A percentile compares a stretch with the other conserved stretches of the same genome.
These are phyloP conservation scores for Petaurus breviceps DNA, from an alignment of 2,113 vertebrate species.

Conservation along the genomic window DNA sequence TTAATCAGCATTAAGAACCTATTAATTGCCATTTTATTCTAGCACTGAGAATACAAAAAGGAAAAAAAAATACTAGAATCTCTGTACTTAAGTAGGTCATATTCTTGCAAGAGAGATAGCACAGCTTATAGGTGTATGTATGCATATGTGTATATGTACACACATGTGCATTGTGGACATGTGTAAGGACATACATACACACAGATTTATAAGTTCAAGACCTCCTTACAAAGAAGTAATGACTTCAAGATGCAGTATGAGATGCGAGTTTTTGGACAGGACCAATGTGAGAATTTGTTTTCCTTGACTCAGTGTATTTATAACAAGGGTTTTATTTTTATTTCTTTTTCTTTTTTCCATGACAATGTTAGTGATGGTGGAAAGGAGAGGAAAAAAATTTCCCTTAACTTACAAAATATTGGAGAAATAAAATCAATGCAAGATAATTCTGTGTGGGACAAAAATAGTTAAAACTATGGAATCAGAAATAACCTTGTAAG, in stretches of 20 bases:
- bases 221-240: background rate
- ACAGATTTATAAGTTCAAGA: background rate
- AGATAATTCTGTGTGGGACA: background rate
- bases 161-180: too few relatives aligned
- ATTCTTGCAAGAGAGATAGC: background rate
- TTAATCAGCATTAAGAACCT: background rate
- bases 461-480: background rate
- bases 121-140: background rate
- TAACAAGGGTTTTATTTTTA: background rate
- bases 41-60: background rate
- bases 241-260: background rate
- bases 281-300: background rate
- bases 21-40: background rate
- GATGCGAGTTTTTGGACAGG: background rate
- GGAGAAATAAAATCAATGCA: background rate
- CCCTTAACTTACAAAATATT: background rate
- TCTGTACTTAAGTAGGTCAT: background rate
- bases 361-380: background rate
- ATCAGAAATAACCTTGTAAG: background rate
- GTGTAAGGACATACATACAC: too few relatives aligned
- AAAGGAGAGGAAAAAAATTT: background rate
- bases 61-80: background rate
- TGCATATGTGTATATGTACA: too few relatives aligned
- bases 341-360: background rate
- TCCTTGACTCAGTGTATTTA: background rate